These are phyloP conservation scores for Holocentrus rufus DNA, from an alignment of 2,797 vertebrate species.

Conservation along the genomic window DNA sequence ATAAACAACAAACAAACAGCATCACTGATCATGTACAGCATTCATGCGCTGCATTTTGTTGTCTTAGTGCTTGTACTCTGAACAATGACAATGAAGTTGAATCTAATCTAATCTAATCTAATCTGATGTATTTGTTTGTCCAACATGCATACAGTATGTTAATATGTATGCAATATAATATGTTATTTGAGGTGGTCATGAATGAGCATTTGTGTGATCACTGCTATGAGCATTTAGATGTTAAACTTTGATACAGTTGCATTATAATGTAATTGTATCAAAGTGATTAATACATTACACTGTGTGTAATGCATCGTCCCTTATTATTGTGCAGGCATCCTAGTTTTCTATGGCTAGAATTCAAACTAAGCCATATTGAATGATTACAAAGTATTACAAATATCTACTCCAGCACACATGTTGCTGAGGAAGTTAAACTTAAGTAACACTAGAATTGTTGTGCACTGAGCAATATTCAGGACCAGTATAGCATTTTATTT, in stretches of 20 bases:
- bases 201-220: constrained; percentile 2
- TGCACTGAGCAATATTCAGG: background rate
- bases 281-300: no score
- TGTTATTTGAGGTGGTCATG: background rate
- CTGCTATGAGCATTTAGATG: background rate
- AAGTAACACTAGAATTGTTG: no score
- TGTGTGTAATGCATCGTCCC: background rate
- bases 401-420: background rate
- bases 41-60: no score
- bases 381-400: background rate
- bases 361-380: background rate
- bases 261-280: no score
- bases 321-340: no score
- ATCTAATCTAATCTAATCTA: no score
- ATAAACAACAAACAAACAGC: no score
- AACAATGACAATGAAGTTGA: no score
- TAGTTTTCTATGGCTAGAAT: background rate
- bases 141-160: background rate
- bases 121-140: no score
- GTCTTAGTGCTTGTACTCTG: no score
- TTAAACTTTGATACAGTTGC: background rate
- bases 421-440: background rate
- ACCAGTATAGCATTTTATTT: background rate
- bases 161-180: no score
- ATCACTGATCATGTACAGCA: no score